A percentile compares a stretch with the other conserved stretches of the same genome.
Evolutionary conservation across 2,888 invertebrate genomes (phyloP).

Genomic region (Caenorhabditis panamensis): DNA sequence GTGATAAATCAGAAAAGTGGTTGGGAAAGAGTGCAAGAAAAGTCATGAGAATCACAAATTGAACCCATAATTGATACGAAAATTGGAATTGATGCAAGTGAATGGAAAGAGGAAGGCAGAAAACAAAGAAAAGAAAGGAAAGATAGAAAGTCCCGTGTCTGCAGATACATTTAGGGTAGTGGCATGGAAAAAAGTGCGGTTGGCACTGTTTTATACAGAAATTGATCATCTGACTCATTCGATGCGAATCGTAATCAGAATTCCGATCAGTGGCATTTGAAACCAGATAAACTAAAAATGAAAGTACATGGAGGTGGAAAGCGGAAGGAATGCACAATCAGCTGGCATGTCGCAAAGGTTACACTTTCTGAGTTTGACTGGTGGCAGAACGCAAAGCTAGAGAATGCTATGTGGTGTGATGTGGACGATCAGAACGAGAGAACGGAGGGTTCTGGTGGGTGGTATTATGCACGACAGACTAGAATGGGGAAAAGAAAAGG

Average conservation of each 20-base stretch:
- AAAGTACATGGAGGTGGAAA: background rate
- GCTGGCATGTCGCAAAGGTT: constrained; percentile 34
- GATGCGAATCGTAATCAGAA: too few relatives aligned
- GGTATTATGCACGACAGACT: background rate
- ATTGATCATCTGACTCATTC: background rate
- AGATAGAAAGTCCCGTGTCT: background rate
- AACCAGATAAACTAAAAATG: background rate
- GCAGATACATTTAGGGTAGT: background rate
- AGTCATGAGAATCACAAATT: constrained; percentile 1
- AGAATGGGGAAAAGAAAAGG: background rate
- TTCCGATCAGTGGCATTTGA: too few relatives aligned
- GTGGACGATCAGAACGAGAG: constrained; percentile 13
- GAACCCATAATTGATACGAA: background rate
- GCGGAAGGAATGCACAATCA: constrained; percentile 52
- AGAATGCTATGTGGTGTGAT: background rate
- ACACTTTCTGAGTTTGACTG: constrained; percentile 13
- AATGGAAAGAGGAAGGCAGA: background rate
- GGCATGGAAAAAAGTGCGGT: background rate
- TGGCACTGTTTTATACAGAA: constrained; percentile 3
- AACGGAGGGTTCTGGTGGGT: constrained; percentile 5
- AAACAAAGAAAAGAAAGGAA: background rate
- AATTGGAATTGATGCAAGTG: background rate
- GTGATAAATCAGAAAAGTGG: too few relatives aligned
- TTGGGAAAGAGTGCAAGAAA: background rate
- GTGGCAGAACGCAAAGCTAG: background rate